Evolutionary conservation across 2,797 vertebrate genomes (phyloP).

Genomic region (Galagoides demidoff): DNA sequence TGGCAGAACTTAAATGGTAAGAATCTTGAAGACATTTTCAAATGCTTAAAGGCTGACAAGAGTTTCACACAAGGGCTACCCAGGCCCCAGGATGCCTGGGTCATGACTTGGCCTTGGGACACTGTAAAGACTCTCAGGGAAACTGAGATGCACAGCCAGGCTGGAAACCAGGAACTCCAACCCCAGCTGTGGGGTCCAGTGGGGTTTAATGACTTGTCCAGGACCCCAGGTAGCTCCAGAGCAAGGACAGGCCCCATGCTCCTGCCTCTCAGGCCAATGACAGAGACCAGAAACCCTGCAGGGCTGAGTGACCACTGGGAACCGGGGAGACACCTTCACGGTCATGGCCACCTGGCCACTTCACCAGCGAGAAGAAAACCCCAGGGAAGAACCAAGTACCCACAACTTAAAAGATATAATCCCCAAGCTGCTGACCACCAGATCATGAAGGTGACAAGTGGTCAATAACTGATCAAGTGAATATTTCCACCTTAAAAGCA

Average conservation of each 20-base stretch:
- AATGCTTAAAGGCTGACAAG: background rate
- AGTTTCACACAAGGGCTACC: background rate
- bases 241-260: no score
- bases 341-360: background rate
- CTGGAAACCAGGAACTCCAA: background rate
- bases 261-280: background rate
- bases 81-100: background rate
- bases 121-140: background rate
- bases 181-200: background rate
- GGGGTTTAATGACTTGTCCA: background rate
- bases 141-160: background rate
- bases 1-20: background rate
- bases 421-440: background rate
- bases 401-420: rapidly evolving
- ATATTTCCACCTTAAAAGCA: rapidly evolving
- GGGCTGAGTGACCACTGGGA: background rate
- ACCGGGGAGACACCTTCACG: background rate
- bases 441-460: background rate
- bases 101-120: background rate
- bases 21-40: background rate
- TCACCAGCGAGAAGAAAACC: background rate
- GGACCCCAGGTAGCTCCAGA: no score
- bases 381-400: background rate
- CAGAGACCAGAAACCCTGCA: background rate
- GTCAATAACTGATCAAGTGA: background rate